Evolutionary conservation across 2,113 vertebrate genomes (phyloP).

Genomic region (Syngnathus typhle): DNA sequence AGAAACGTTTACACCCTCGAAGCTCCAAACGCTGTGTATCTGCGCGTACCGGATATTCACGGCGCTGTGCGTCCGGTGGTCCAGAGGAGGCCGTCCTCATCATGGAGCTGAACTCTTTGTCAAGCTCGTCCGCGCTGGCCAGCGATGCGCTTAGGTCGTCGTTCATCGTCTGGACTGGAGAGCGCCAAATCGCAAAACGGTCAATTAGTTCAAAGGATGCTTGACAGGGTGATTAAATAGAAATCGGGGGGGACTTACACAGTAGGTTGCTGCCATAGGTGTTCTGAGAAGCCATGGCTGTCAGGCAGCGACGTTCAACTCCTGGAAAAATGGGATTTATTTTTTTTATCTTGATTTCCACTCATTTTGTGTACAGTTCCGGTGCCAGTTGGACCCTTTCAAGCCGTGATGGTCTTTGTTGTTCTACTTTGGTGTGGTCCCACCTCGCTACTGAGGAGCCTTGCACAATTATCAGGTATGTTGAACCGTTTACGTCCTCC

Average conservation of each 20-base stretch:
- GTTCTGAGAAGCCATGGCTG: conserved; percentile 58
- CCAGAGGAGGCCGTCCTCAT: conserved; percentile 49
- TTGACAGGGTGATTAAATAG: background rate
- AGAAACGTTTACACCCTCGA: background rate
- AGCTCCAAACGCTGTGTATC: too few relatives aligned
- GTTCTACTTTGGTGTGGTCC: background rate
- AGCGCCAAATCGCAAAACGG: conserved; percentile 12
- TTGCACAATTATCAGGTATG: background rate
- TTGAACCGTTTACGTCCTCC: background rate
- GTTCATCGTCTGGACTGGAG: conserved; percentile 66
- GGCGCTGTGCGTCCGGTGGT: background rate
- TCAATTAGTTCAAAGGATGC: conserved; percentile 10
- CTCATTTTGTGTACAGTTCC: background rate
- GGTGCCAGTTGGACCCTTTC: background rate
- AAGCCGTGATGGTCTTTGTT: background rate
- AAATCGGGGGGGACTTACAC: conserved; percentile 55
- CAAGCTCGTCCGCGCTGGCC: conserved; percentile 71
- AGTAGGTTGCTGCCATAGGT: conserved; percentile 51
- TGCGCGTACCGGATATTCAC: background rate
- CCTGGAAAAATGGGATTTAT: conserved; percentile 16
- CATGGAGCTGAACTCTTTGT: conserved; percentile 69
- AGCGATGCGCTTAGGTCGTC: conserved; percentile 71
- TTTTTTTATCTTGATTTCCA: background rate
- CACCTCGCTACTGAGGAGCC: background rate
- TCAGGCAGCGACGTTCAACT: conserved; percentile 11